Percentiles rank a stretch among this genome's conserved stretches.
Evolutionary conservation across 2,113 vertebrate genomes (phyloP).

Genomic region (Peromyscus leucopus): DNA sequence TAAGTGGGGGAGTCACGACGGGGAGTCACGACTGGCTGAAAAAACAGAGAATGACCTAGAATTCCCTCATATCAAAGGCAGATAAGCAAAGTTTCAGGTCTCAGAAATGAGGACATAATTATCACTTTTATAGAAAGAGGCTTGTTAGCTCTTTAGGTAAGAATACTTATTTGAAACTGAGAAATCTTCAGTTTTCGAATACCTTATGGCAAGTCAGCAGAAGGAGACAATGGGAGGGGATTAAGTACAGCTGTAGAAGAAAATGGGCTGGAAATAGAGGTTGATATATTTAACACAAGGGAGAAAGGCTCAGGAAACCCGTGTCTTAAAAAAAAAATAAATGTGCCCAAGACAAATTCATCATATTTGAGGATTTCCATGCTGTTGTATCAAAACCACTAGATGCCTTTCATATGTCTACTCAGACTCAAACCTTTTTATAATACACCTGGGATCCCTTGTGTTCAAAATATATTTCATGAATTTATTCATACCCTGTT

Average conservation of each 20-base stretch:
- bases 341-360: background rate
- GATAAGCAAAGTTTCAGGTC: background rate
- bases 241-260: background rate
- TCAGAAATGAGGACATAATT: background rate
- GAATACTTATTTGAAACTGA: background rate
- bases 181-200: background rate
- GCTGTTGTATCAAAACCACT: background rate
- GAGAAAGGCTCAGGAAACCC: background rate
- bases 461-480: background rate
- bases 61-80: background rate
- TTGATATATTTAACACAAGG: background rate
- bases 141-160: background rate
- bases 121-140: background rate
- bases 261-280: constrained; percentile 3
- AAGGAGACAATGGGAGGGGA: background rate
- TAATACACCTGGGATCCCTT: background rate
- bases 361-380: background rate
- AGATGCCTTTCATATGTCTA: background rate
- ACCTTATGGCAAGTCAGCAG: background rate
- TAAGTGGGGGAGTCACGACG: background rate
- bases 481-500: background rate
- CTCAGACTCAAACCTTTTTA: background rate
- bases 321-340: background rate
- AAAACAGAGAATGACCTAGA: background rate
- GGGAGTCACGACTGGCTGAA: background rate